Conservation (phyloP, 2,888 invertebrate species). For the Pinctada fucata region DNA sequence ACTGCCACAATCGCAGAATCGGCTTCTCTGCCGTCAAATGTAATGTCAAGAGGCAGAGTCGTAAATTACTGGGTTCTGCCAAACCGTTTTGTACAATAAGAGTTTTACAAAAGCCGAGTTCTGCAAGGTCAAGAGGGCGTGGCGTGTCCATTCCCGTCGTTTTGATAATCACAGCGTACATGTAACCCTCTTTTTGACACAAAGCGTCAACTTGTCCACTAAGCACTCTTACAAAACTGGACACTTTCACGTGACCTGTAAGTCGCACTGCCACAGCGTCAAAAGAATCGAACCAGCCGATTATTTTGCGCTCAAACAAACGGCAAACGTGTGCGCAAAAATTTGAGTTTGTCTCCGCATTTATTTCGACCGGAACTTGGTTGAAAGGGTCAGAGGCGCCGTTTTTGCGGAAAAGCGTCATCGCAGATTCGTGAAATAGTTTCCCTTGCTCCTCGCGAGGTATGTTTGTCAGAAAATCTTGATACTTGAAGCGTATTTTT, state of each 20-base stretch:
- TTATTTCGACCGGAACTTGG: slow-evolving; percentile 38
- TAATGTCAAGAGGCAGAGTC: slow-evolving; percentile 57
- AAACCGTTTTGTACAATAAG: slow-evolving; percentile 66
- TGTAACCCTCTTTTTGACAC: slow-evolving; percentile 53
- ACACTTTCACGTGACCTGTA: slow-evolving; percentile 68
- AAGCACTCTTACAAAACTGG: slow-evolving; percentile 64
- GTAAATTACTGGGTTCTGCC: slow-evolving; percentile 54
- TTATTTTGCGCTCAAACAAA: slow-evolving; percentile 64
- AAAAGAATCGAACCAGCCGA: slow-evolving; percentile 64
- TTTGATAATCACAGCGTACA: slow-evolving; percentile 61
- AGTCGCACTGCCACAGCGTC: slow-evolving; percentile 65
- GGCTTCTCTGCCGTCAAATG: slow-evolving; percentile 64
- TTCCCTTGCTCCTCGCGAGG: slow-evolving; percentile 62
- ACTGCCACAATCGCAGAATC: slow-evolving; percentile 65
- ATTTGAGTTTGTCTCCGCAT: slow-evolving; percentile 36
- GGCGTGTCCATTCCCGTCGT: slow-evolving; percentile 65
- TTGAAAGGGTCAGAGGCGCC: slow-evolving; percentile 63
- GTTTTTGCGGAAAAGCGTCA: slow-evolving; percentile 53
- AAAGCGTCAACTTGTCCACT: slow-evolving; percentile 63
- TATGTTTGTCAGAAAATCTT: slow-evolving; percentile 58
- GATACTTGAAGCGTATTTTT: slow-evolving; percentile 57
- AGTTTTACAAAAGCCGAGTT: slow-evolving; percentile 66
- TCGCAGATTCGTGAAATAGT: slow-evolving; percentile 60
- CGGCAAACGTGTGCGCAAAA: slow-evolving; percentile 63
- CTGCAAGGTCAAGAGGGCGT: slow-evolving; percentile 64